Base-by-base conservation (phyloP, 2,797 vertebrate species). In the Enteromius afrohamiltoni region DNA sequence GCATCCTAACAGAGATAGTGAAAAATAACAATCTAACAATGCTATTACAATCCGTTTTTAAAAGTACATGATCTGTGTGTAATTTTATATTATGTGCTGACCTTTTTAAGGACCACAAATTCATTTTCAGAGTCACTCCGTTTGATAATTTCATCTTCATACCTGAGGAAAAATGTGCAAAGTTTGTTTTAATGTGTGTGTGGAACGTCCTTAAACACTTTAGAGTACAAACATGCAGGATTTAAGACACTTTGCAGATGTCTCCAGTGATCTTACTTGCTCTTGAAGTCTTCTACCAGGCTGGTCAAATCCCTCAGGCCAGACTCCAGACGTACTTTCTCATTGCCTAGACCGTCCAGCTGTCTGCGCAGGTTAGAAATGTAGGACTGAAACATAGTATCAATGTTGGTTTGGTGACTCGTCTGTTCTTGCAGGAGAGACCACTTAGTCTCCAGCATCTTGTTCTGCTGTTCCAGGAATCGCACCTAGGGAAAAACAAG, bases 21-120 rank as follows among this genome's bases (percentile, higher is more conserved):
- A 19, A 60, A 29, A 80, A 58, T 23, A 55, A 29, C 51, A 19
- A 26, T 53, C 9, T 67, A 49, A 42, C 67, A 19, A 64, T 14
- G 5, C 19, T 6, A 31, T 73, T 49, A 29, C 10, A 37, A 13
- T 65, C 55, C 1, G 45, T 69, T 51, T 74, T 65, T 53, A 23
- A 23, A 31, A 19, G 3, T 62, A 77, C 77, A 76, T 3, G 13
- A n/a, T 75, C 10, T 78, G 42, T 55, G 19, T 26, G 47, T 49
- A 26, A 9, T 42, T 60, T 45, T 78, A 29, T 11, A 58, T 26
- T 21, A 4, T 55, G 11, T 31, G 5, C 92, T 85, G 83, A 99
- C 98, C 96, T 99, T 98, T 93, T 99, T 99, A 8, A 96, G 87
- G 53, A 97, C 83, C 84, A 98, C 97, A 83, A 99, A 99, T 62